Conservation (phyloP, 1,140 invertebrate genomes). For the Glossosoma conforme region DNA sequence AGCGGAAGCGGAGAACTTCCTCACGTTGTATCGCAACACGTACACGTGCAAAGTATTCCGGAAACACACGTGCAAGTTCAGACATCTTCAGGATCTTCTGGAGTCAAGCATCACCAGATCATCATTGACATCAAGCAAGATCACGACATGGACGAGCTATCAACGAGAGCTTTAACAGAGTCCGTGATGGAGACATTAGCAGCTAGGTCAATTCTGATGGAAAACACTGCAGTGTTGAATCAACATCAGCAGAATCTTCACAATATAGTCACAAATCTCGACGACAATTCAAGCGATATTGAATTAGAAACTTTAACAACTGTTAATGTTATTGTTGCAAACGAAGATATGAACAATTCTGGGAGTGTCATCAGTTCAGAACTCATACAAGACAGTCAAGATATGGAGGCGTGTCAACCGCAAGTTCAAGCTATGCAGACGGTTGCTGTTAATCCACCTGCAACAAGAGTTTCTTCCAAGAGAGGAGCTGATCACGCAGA, state of each 20-base stretch:
- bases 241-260: conserved; percentile 8
- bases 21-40: too few relatives aligned
- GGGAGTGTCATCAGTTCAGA: too few relatives aligned
- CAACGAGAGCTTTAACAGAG: conserved; percentile 45
- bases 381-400: too few relatives aligned
- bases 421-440: too few relatives aligned
- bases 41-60: conserved; percentile 41
- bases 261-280: conserved; percentile 34
- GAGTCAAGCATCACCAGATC: conserved; percentile 46
- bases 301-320: conserved; percentile 46
- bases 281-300: conserved; percentile 34
- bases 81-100: conserved; percentile 37
- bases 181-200: conserved; percentile 50
- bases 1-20: too few relatives aligned
- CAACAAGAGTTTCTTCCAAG: too few relatives aligned
- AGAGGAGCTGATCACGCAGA: conserved; percentile 44
- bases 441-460: too few relatives aligned
- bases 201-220: conserved; percentile 46
- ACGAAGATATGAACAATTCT: conserved; percentile 39
- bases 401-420: too few relatives aligned
- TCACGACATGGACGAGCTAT: conserved; percentile 48
- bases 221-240: conserved; percentile 33
- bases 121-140: conserved; percentile 51
- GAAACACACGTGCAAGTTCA: conserved; percentile 43
- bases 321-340: conserved; percentile 47